Evolutionary conservation across 2,113 vertebrate genomes (phyloP), one percentile per base, ranked within the genome.

Genomic region (Condylura cristata): DNA sequence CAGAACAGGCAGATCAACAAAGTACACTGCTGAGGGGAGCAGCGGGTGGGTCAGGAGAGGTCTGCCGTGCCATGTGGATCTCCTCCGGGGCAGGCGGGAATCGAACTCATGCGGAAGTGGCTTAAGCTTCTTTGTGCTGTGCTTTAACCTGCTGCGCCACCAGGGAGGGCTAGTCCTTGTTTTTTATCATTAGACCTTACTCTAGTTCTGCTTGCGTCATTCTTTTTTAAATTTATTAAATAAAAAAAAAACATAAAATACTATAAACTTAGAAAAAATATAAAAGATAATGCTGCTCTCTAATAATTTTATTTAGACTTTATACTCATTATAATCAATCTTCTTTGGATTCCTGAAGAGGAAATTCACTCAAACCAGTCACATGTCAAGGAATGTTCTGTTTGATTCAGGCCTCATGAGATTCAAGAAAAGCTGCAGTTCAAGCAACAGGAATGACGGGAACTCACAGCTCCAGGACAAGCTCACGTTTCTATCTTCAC

Each of bases 141-240:
- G n/a, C n/a, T n/a, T n/a, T n/a, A n/a, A n/a, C n/a, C n/a, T n/a
- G n/a, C n/a, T n/a, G n/a, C n/a, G n/a, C n/a, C n/a, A n/a, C n/a
- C n/a, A n/a, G n/a, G n/a, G n/a, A n/a, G n/a, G n/a, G n/a, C n/a
- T n/a, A n/a, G 11, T 61, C 5, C 20, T 79, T 60, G 24, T 1
- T 91, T 58, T 58, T 82, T 30, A 48, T 22, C 17, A 16, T 20
- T 7, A 53, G n/a, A 6, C 22, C 22, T 70, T 56, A 37, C 11
- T 18, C 12, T 4, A 34, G 8, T 76, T 84, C 51, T 75, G 37
- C 51, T 85, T 68, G 13, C 7, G 72, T 0, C 46, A 46, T 65
- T 60, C 18, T 41, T 91, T 89, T 56, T 26, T 58, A 79, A 95
- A 86, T 24, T 17, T 48, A 60, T 44, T 44, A 56, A 72, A 48